A percentile compares a stretch with the other conserved stretches of the same genome.
Conservation (phyloP, 2,113 vertebrate genomes). For the Ascaphus truei region DNA sequence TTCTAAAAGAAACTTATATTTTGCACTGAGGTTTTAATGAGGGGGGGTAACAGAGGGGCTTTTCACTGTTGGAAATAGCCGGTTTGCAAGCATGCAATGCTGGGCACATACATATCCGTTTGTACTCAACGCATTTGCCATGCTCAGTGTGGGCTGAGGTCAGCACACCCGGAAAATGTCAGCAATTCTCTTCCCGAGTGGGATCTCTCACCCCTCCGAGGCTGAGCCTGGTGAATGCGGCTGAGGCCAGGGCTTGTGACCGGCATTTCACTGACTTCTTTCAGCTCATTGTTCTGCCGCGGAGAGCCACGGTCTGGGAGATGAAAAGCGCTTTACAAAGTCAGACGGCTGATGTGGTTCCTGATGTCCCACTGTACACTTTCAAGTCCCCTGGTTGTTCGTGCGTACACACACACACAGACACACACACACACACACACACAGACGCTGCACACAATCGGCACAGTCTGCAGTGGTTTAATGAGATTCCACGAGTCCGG, state of each 20-base stretch:
- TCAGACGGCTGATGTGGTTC: background rate
- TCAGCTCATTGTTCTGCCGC: slow-evolving; percentile 10
- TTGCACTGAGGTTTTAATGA: too few species aligned
- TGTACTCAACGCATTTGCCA: background rate
- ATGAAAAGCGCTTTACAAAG: slow-evolving; percentile 15
- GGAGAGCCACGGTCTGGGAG: background rate
- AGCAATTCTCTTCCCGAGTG: background rate
- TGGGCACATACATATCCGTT: background rate
- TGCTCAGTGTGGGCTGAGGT: slow-evolving; percentile 20
- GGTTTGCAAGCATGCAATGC: background rate
- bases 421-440: background rate
- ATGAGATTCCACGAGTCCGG: background rate
- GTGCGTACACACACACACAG: background rate
- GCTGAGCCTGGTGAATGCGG: slow-evolving; percentile 5
- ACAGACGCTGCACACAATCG: background rate
- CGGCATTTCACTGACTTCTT: slow-evolving; percentile 1
- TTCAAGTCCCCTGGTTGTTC: background rate
- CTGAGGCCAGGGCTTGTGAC: background rate
- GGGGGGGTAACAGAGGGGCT: background rate
- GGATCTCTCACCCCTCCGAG: background rate
- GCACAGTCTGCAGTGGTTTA: background rate
- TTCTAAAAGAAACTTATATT: too few species aligned
- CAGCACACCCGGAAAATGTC: slow-evolving; percentile 1
- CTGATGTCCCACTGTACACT: slow-evolving; percentile 3
- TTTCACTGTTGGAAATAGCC: background rate